These are phyloP conservation scores for Sardinella longiceps DNA, from an alignment of 2,797 vertebrate species.

Conservation along the genomic window DNA sequence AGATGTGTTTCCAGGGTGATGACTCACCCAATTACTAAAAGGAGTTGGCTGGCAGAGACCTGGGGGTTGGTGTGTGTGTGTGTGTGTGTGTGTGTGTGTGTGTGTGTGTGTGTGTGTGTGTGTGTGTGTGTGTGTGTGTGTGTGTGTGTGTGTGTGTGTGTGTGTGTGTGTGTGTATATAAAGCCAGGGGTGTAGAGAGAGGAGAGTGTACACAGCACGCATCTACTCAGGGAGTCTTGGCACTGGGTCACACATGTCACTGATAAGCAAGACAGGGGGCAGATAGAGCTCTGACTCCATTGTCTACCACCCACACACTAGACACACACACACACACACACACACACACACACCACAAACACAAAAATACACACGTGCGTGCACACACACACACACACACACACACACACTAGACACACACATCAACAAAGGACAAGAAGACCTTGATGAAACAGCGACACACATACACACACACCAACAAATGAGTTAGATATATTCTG, in stretches of 20 bases:
- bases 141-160: neutral
- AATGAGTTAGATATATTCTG: neutral
- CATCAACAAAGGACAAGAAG: neutral
- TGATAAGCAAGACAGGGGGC: neutral
- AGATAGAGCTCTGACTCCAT: neutral
- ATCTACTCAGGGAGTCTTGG: neutral
- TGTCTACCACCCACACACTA: neutral
- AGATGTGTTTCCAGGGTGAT: conserved; percentile 20
- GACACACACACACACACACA: conserved; percentile 8
- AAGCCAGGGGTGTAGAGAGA: too few relatives aligned
- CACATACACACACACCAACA: neutral
- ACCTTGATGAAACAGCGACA: neutral
- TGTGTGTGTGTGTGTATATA: conserved; percentile 4
- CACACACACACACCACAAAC: neutral
- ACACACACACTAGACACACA: neutral
- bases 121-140: conserved; percentile 14
- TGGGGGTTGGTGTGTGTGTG: neutral
- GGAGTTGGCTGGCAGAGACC: neutral
- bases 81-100: neutral
- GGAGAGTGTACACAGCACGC: neutral
- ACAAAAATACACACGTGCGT: too few relatives aligned
- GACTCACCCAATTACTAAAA: conserved; percentile 22
- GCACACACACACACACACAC: conserved; percentile 13
- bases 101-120: conserved; percentile 8
- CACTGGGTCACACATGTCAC: neutral